These are phyloP conservation scores for Anthopleura sola DNA, from an alignment of 64 coral and sea anemone species.

Conservation along the genomic window DNA sequence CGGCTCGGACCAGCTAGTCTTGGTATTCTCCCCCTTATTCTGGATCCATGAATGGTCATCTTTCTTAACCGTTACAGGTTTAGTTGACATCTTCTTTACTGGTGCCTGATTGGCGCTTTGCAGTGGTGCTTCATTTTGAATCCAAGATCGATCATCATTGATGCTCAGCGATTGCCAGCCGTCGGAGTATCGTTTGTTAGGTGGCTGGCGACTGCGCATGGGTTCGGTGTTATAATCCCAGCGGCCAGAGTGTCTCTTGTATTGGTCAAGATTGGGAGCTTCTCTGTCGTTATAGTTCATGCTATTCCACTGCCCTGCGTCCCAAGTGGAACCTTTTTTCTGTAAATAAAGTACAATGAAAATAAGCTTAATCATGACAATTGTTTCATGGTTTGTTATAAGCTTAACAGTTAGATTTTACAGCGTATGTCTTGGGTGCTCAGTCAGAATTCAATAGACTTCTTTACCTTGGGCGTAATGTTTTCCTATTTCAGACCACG, in stretches of 20 bases:
- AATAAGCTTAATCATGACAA: not conserved
- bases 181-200: not conserved
- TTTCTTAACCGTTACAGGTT: not conserved
- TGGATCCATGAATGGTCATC: not conserved
- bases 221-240: not conserved
- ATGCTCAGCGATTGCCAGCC: not conserved
- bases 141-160: not conserved
- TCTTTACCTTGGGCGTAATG: too few relatives aligned
- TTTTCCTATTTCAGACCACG: too few relatives aligned
- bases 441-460: too few relatives aligned
- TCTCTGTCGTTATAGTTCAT: not conserved
- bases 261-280: not conserved
- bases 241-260: not conserved
- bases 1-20: not conserved
- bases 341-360: not conserved
- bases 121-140: not conserved
- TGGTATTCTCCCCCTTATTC: not conserved
- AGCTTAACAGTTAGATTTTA: too few relatives aligned
- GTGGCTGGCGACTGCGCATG: not conserved
- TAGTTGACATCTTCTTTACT: not conserved
- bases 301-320: not conserved
- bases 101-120: not conserved
- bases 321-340: not conserved
- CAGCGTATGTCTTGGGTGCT: too few relatives aligned
- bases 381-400: too few relatives aligned